A percentile compares a stretch with the other conserved stretches of the same genome.
Conservation (phyloP, 2,888 invertebrate genomes). For the Patella caerulea region DNA sequence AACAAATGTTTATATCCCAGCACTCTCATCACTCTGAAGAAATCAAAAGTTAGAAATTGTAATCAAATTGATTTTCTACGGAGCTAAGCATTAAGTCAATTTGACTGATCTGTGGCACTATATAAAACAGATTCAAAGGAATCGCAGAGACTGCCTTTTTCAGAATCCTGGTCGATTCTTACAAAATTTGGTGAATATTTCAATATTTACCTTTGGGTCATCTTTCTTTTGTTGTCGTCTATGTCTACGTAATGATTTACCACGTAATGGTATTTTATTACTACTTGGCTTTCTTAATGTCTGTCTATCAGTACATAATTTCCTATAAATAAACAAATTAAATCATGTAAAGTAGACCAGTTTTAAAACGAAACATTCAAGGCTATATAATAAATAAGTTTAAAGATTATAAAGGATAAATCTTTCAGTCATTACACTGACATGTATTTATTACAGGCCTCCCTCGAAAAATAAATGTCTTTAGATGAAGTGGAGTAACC, state of each 20-base stretch:
- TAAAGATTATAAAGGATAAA: not conserved
- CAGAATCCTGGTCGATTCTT: too few relatives aligned
- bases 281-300: slow-evolving; percentile 68
- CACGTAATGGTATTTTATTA: slow-evolving; percentile 64
- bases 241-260: slow-evolving; percentile 58
- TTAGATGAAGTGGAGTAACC: too few relatives aligned
- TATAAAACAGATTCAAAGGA: too few relatives aligned
- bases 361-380: not conserved
- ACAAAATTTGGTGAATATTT: not conserved
- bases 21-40: too few relatives aligned
- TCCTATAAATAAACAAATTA: slow-evolving; percentile 44
- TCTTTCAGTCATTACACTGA: not conserved
- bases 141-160: too few relatives aligned
- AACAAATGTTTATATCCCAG: too few relatives aligned
- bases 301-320: slow-evolving; percentile 60
- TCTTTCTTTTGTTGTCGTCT: slow-evolving; percentile 50
- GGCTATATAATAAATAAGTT: not conserved
- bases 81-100: too few relatives aligned
- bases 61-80: too few relatives aligned
- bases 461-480: too few relatives aligned
- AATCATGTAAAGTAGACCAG: not conserved
- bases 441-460: not conserved
- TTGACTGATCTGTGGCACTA: too few relatives aligned
- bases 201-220: slow-evolving; percentile 44
- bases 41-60: too few relatives aligned